Evolutionary conservation across 2,113 vertebrate species (phyloP).

Genomic region (Serinus canaria): DNA sequence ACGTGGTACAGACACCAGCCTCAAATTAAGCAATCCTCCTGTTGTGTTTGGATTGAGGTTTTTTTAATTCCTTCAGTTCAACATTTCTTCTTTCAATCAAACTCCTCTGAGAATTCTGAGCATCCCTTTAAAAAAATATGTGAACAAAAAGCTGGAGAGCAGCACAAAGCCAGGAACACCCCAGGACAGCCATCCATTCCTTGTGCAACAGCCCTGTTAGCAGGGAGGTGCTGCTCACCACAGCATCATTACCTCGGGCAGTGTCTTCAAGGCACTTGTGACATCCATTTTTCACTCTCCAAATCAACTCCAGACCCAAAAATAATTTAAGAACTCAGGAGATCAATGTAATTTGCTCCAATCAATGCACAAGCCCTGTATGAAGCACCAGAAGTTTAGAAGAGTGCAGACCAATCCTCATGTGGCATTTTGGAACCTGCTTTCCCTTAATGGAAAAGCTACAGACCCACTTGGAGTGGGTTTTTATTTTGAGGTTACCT

Average conservation of each 20-base stretch:
- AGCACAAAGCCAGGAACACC: background rate
- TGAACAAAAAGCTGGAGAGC: background rate
- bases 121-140: background rate
- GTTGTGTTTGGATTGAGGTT: background rate
- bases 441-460: background rate
- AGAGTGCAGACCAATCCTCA: background rate
- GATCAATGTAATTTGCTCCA: background rate
- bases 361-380: background rate
- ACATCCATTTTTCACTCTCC: background rate
- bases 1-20: background rate
- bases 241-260: fast-evolving
- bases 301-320: background rate
- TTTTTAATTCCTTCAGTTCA: background rate
- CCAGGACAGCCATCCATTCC: background rate
- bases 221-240: background rate
- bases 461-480: background rate
- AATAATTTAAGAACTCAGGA: background rate
- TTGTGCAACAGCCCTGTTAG: background rate
- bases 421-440: background rate
- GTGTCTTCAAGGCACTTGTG: background rate
- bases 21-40: background rate
- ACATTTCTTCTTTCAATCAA: background rate
- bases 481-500: background rate
- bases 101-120: background rate
- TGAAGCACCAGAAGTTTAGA: background rate